A percentile compares a stretch with the other conserved stretches of the same genome.
phyloP scores from a whole-genome alignment of 2,888 invertebrate species.

The Cheilosia pagana region DNA sequence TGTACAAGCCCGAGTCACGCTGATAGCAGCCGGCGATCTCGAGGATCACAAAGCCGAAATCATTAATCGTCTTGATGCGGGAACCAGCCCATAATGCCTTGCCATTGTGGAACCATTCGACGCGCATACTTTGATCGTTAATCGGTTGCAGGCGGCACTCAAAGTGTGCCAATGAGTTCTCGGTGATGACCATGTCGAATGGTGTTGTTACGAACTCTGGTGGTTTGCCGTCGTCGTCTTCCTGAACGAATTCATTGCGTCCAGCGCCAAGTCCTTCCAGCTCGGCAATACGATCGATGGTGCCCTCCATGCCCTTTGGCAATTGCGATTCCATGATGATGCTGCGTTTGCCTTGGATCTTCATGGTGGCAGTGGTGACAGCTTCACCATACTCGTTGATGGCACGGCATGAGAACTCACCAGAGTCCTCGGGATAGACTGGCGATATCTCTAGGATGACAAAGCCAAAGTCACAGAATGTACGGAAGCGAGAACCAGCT shows the following conservation, averaged over 20 bases:
- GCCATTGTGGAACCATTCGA: slow-evolving; percentile 99
- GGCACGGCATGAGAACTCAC: slow-evolving; percentile 95
- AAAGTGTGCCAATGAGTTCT: slow-evolving; percentile 96
- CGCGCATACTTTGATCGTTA: slow-evolving; percentile 96
- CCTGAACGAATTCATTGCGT: slow-evolving; percentile 87
- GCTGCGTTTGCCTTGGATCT: slow-evolving; percentile 95
- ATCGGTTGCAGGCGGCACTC: slow-evolving; percentile 95
- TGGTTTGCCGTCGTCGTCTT: slow-evolving; percentile 93
- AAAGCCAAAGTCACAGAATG: slow-evolving; percentile 99
- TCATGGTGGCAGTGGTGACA: slow-evolving; percentile 94
- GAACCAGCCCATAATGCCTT: slow-evolving; percentile 95
- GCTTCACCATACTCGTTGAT: slow-evolving; percentile 95
- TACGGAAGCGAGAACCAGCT: slow-evolving; percentile 96
- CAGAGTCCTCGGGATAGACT: slow-evolving; percentile 97
- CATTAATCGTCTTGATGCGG: slow-evolving; percentile 97
- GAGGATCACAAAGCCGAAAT: slow-evolving; percentile 98
- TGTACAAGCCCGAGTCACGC: slow-evolving; percentile 95
- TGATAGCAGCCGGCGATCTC: slow-evolving; percentile 97
- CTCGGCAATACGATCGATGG: slow-evolving; percentile 96
- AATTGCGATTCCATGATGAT: slow-evolving; percentile 96
- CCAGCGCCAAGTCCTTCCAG: slow-evolving; percentile 93
- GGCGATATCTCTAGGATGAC: slow-evolving; percentile 98
- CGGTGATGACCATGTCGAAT: slow-evolving; percentile 91
- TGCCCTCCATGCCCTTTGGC: slow-evolving; percentile 96
- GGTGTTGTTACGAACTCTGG: slow-evolving; percentile 96